Conservation (phyloP, 2,888 invertebrate species). For the Cacoxenus indagator region DNA sequence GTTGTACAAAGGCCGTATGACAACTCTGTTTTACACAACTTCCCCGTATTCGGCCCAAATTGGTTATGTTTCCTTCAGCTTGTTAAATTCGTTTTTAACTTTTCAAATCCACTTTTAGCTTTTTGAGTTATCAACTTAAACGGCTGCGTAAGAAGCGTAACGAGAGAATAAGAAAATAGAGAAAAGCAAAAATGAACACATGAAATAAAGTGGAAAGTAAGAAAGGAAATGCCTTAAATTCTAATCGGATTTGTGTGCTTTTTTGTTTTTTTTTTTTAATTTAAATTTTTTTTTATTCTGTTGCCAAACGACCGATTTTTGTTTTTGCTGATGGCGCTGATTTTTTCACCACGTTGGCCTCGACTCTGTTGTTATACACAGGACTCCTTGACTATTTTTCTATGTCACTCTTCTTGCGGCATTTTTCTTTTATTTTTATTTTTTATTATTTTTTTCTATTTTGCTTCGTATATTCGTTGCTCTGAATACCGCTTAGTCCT, state of each 20-base stretch:
- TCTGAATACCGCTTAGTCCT: slow-evolving; percentile 35
- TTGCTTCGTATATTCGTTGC: slow-evolving; percentile 20
- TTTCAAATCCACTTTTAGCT: no score
- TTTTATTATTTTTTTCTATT: not conserved
- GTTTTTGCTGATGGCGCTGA: not conserved
- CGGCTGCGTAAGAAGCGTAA: not conserved
- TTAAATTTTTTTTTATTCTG: not conserved
- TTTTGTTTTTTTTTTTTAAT: not conserved
- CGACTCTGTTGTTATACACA: slow-evolving; percentile 4
- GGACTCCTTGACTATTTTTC: no score
- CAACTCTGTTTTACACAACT: no score
- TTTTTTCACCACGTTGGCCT: slow-evolving; percentile 12
- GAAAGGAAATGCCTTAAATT: slow-evolving; percentile 48
- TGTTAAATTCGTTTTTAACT: no score
- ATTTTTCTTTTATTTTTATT: slow-evolving; percentile 13
- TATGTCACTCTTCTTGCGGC: not conserved
- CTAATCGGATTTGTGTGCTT: slow-evolving; percentile 54
- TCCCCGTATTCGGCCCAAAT: no score
- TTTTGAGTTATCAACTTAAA: not conserved
- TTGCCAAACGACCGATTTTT: no score
- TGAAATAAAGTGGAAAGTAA: not conserved
- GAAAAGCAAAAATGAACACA: not conserved
- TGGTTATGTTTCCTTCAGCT: no score
- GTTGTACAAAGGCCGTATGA: no score
- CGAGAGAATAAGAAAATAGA: not conserved